These are phyloP conservation scores for Enteromius thamalakanensis DNA, from an alignment of 2,797 vertebrate genomes.

Conservation along the genomic window DNA sequence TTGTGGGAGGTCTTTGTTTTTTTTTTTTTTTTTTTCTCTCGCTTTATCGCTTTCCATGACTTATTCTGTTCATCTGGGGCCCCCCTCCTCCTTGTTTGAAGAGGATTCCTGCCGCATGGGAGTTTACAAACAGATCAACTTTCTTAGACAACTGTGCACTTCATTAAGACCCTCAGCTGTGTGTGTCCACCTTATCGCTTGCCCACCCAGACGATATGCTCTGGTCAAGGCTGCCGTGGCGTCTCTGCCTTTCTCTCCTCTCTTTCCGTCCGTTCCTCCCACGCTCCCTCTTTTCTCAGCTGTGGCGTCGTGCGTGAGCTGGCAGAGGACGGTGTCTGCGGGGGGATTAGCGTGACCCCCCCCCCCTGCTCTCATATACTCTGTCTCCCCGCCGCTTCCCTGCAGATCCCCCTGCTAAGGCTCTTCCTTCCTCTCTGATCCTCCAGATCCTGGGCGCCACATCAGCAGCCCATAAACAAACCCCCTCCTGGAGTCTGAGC, in stretches of 20 bases:
- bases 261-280: conserved; percentile 7
- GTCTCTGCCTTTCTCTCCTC: conserved; percentile 21
- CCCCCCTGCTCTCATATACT: conserved; percentile 24
- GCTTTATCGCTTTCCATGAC: conserved; percentile 22
- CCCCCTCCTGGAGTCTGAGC: conserved; percentile 10
- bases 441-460: conserved; percentile 33
- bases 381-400: conserved; percentile 46
- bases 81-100: conserved; percentile 44
- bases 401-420: conserved; percentile 51
- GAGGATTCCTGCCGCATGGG: conserved; percentile 39
- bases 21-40: background rate
- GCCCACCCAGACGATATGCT: conserved; percentile 36
- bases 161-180: conserved; percentile 62
- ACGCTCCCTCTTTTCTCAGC: conserved; percentile 46
- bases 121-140: conserved; percentile 70
- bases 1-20: conserved; percentile 67
- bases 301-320: conserved; percentile 54
- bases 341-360: conserved; percentile 51
- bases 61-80: conserved; percentile 38
- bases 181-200: conserved; percentile 48
- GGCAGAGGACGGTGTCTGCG: conserved; percentile 41
- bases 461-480: conserved; percentile 39
- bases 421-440: conserved; percentile 57
- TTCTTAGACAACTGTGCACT: conserved; percentile 62
- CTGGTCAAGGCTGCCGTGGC: conserved; percentile 47